Conservation (phyloP, 1,140 invertebrate genomes). For the Pogonus chalceus region DNA sequence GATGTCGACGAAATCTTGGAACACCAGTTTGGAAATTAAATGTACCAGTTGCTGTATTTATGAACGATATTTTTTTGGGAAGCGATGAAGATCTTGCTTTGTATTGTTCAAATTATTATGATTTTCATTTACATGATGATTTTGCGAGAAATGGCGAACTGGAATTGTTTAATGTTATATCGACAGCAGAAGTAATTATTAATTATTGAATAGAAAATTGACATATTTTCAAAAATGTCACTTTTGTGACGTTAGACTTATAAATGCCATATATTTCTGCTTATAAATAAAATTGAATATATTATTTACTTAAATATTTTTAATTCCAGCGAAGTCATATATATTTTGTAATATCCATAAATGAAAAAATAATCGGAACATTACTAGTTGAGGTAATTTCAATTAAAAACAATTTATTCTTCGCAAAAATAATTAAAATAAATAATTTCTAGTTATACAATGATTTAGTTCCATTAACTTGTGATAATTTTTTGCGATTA, state of each 20-base stretch:
- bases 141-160: slow-evolving; percentile 33
- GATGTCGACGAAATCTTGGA: slow-evolving; percentile 12
- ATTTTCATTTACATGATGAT: slow-evolving; percentile 32
- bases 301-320: slow-evolving; percentile 1
- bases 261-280: background rate
- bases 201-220: background rate
- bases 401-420: too few species aligned
- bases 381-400: slow-evolving; percentile 39
- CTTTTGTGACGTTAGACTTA: background rate
- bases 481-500: slow-evolving; percentile 38
- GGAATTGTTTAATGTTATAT: slow-evolving; percentile 20
- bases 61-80: slow-evolving; percentile 36
- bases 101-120: slow-evolving; percentile 33
- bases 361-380: slow-evolving; percentile 34
- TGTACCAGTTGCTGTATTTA: slow-evolving; percentile 33
- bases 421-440: slow-evolving; percentile 1
- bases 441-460: slow-evolving; percentile 35
- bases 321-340: slow-evolving; percentile 40
- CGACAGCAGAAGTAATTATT: background rate
- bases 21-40: slow-evolving; percentile 21
- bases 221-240: background rate
- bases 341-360: slow-evolving; percentile 37
- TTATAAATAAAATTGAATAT: slow-evolving; percentile 1
- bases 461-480: slow-evolving; percentile 40
- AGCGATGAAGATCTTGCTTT: slow-evolving; percentile 35